phyloP scores from a whole-genome alignment of 2,888 invertebrate species.

The Actias luna region DNA sequence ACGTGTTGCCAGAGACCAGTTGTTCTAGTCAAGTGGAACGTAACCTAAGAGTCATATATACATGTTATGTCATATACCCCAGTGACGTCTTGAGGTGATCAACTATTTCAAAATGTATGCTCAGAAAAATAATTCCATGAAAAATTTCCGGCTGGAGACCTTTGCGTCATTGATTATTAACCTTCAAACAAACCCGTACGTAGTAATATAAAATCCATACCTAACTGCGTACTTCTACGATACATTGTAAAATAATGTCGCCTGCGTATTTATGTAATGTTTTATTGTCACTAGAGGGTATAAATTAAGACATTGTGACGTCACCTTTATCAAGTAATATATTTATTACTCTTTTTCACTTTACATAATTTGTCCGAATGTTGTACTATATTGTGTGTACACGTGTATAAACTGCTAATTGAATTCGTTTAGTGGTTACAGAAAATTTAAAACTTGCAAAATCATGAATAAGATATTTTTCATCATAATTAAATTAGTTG shows the following conservation, averaged over 20 bases:
- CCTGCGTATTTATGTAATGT: background rate
- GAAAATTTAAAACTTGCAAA: background rate
- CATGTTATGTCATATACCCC: too few species aligned
- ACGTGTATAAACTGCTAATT: too few species aligned
- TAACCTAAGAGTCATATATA: too few species aligned
- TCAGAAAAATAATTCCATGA: slow-evolving; percentile 28
- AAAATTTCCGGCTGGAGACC: slow-evolving; percentile 31
- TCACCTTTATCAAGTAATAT: background rate
- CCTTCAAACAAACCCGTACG: slow-evolving; percentile 32
- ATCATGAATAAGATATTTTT: too few species aligned
- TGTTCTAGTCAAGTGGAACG: too few species aligned
- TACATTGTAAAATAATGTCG: background rate
- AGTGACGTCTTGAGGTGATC: background rate
- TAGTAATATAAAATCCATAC: background rate
- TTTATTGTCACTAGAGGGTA: background rate
- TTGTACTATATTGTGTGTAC: too few species aligned
- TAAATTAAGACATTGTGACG: background rate
- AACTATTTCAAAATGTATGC: slow-evolving; percentile 11
- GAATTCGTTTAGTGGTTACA: background rate
- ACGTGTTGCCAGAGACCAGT: too few species aligned
- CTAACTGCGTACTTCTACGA: background rate
- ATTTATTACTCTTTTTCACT: too few species aligned
- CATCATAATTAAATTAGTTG: background rate
- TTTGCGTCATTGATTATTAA: slow-evolving; percentile 35
- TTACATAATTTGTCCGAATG: too few species aligned